These are phyloP conservation scores for Drosophila mimica DNA, from an alignment of 2,888 invertebrate species.

Conservation along the genomic window DNA sequence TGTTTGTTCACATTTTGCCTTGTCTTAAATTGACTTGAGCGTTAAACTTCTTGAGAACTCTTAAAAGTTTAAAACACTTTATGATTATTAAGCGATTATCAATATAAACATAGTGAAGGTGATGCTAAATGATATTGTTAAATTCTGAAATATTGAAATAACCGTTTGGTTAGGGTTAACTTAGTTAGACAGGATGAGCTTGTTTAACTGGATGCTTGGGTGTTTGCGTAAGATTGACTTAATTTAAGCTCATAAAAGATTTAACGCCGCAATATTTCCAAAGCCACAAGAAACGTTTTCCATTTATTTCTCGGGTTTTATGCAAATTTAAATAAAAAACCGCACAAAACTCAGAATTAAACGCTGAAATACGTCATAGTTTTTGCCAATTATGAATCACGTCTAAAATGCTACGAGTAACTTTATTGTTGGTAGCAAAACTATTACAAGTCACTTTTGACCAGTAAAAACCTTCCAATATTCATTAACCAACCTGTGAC, in stretches of 20 bases:
- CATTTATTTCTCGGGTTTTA: not conserved
- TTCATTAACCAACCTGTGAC: not conserved
- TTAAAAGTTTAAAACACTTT: not conserved
- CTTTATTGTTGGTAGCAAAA: not conserved
- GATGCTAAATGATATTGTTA: not conserved
- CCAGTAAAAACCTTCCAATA: not conserved
- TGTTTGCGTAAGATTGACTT: not conserved
- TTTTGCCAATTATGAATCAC: not conserved
- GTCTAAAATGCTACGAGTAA: not conserved
- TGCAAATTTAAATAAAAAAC: not conserved
- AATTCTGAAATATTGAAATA: not conserved
- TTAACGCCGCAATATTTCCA: not conserved
- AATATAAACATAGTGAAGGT: not conserved
- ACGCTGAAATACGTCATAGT: not conserved
- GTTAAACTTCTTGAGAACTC: not conserved
- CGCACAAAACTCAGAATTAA: not conserved
- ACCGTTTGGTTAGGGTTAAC: not conserved
- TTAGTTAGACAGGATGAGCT: not conserved
- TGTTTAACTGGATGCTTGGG: not conserved
- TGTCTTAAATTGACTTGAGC: not conserved
- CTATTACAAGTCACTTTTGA: not conserved
- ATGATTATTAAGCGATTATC: not conserved
- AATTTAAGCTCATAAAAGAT: not conserved
- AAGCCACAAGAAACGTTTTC: not conserved
- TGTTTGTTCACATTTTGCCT: not conserved